phyloP scores from a whole-genome alignment of 2,797 vertebrate genomes.

The Diplodus puntazzo region DNA sequence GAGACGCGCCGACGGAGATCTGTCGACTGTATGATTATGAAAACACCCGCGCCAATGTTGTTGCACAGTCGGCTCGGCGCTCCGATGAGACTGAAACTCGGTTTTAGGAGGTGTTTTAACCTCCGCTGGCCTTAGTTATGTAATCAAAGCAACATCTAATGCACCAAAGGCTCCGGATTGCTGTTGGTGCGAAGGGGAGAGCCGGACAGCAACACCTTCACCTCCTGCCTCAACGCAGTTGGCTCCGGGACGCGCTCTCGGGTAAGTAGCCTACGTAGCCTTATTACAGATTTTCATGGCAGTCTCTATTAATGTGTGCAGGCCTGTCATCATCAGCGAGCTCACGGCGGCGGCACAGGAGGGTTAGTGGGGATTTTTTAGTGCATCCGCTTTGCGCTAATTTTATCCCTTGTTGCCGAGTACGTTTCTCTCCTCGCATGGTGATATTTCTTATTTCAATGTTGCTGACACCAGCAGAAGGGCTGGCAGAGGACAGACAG shows the following conservation, averaged over 20 bases:
- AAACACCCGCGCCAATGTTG: conserved; percentile 86
- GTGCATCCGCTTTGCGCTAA: conserved; percentile 81
- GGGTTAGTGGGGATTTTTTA: conserved; percentile 39
- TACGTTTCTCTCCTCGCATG: conserved; percentile 53
- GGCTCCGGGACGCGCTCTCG: conserved; percentile 81
- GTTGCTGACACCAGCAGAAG: conserved; percentile 82
- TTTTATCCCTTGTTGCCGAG: conserved; percentile 82
- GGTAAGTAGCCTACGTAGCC: conserved; percentile 85
- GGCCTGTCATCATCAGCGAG: conserved; percentile 75
- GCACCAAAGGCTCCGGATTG: conserved; percentile 68
- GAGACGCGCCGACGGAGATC: conserved; percentile 71
- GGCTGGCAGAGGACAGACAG: conserved; percentile 75
- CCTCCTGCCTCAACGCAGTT: conserved; percentile 78
- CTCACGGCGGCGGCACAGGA: conserved; percentile 36
- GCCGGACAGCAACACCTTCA: conserved; percentile 76
- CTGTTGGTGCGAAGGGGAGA: conserved; percentile 57
- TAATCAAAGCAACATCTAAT: conserved; percentile 77
- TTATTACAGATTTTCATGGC: conserved; percentile 79
- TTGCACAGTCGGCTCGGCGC: conserved; percentile 73
- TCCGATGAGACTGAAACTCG: conserved; percentile 75
- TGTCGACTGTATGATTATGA: conserved; percentile 79
- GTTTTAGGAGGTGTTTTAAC: conserved; percentile 71
- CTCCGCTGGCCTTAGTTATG: conserved; percentile 72
- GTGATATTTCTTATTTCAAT: conserved; percentile 78
- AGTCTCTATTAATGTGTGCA: conserved; percentile 73